phyloP scores from a whole-genome alignment of 2,797 vertebrate species.

The Cetoscarus ocellatus region DNA sequence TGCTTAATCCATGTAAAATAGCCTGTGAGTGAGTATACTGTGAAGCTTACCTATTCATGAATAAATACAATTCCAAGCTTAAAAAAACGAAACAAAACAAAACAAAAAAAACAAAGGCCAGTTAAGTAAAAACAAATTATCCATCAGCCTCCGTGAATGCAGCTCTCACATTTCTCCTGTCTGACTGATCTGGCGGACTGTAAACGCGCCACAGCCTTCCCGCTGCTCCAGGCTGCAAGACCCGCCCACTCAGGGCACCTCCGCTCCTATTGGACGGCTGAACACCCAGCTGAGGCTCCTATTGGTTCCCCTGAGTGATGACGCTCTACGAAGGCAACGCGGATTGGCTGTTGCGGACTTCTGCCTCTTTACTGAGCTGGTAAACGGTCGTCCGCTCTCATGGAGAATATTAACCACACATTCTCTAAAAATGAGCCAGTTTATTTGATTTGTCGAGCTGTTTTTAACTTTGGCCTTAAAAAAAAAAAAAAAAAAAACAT shows the following conservation, averaged over 20 bases:
- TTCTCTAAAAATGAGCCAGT: background rate
- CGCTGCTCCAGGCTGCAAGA: background rate
- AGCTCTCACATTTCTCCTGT: constrained; percentile 8
- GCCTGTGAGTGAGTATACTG: too few species aligned
- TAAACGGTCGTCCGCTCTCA: background rate
- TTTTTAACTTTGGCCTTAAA: too few species aligned
- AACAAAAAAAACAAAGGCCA: constrained; percentile 2
- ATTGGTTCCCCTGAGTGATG: constrained; percentile 60
- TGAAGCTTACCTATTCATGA: constrained; percentile 44
- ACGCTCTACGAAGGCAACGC: constrained; percentile 27
- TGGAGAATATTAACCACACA: too few species aligned
- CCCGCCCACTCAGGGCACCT: constrained; percentile 52
- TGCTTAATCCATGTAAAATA: too few species aligned
- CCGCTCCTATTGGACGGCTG: constrained; percentile 70
- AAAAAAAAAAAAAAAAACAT: background rate
- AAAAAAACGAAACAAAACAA: background rate
- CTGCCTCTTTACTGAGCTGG: constrained; percentile 60
- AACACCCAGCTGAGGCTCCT: background rate
- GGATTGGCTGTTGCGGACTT: constrained; percentile 71
- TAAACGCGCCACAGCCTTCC: constrained; percentile 21
- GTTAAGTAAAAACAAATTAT: background rate
- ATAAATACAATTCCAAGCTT: background rate
- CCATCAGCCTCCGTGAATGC: background rate
- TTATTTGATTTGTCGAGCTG: too few species aligned
- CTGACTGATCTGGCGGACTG: constrained; percentile 21